Evolutionary conservation across 2,797 vertebrate species (phyloP).

Genomic region (Myoxocephalus aenaeus): DNA sequence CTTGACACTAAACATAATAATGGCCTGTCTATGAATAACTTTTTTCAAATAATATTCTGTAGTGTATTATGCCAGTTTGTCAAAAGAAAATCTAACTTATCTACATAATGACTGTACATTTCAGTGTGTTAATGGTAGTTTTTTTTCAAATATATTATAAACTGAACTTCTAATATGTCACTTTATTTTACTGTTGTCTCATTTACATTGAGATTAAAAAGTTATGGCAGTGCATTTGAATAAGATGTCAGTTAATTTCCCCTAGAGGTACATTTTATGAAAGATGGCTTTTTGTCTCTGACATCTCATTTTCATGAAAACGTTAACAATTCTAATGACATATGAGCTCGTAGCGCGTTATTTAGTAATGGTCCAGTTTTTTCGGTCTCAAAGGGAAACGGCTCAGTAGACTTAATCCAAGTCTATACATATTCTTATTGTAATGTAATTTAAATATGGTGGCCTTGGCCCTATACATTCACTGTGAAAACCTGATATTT

Average conservation of each 20-base stretch:
- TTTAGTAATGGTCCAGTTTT: conserved; percentile 10
- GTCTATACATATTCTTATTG: conserved; percentile 9
- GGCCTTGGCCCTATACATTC: neutral
- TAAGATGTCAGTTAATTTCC: conserved; percentile 1
- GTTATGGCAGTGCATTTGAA: neutral
- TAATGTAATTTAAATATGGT: conserved; percentile 23
- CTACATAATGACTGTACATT: neutral
- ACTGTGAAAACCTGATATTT: conserved; percentile 18
- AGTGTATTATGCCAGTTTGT: conserved; percentile 4
- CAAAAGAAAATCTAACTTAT: neutral
- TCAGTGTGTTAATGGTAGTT: neutral
- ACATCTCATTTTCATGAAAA: conserved; percentile 21
- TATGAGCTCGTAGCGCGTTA: conserved; percentile 2
- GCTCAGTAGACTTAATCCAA: neutral
- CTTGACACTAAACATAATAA: conserved; percentile 11
- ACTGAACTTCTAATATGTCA: neutral
- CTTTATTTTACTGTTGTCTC: conserved; percentile 3
- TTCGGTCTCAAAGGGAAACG: conserved; percentile 9
- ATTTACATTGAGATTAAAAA: conserved; percentile 40
- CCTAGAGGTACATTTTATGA: neutral
- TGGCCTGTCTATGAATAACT: neutral
- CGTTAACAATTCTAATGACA: neutral
- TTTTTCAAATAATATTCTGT: neutral
- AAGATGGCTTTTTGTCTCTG: neutral
- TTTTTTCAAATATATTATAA: neutral